Conservation (phyloP, 2,888 invertebrate species). For the Druceiella hillmani region DNA sequence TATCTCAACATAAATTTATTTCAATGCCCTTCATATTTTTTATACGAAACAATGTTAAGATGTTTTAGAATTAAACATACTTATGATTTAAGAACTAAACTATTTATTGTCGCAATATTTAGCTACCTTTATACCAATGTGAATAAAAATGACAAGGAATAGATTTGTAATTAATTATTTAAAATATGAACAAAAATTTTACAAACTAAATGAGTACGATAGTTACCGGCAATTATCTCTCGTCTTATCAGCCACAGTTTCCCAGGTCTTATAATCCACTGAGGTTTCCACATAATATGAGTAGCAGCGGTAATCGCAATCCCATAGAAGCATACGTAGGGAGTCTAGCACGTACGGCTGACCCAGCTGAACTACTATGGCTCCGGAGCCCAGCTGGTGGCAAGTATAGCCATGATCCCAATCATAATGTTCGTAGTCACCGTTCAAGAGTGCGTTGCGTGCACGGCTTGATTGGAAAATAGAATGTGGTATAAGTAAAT, state of each 20-base stretch:
- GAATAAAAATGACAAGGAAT: too few species aligned
- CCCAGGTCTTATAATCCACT: slow-evolving; percentile 89
- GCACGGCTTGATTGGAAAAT: slow-evolving; percentile 59
- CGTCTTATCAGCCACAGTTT: slow-evolving; percentile 82
- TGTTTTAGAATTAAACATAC: too few species aligned
- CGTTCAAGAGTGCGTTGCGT: slow-evolving; percentile 92
- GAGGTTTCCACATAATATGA: slow-evolving; percentile 96
- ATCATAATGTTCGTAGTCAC: slow-evolving; percentile 91
- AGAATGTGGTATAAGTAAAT: too few species aligned
- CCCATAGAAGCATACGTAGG: slow-evolving; percentile 92
- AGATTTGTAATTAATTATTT: too few species aligned
- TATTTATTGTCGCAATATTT: too few species aligned
- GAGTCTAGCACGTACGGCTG: slow-evolving; percentile 93
- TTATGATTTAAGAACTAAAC: too few species aligned
- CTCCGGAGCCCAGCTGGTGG: slow-evolving; percentile 91
- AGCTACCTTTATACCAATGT: too few species aligned
- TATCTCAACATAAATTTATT: too few species aligned
- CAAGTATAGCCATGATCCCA: slow-evolving; percentile 99
- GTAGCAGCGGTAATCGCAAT: slow-evolving; percentile 92
- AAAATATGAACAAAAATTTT: slow-evolving; percentile 4
- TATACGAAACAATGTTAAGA: too few species aligned
- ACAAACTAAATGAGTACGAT: too few species aligned
- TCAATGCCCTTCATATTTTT: too few species aligned
- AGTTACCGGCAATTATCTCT: slow-evolving; percentile 65
- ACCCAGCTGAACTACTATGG: slow-evolving; percentile 90